Evolutionary conservation across 2,113 vertebrate species (phyloP), one percentile per base, ranked within the genome.

Genomic region (Engraulis encrasicolus): DNA sequence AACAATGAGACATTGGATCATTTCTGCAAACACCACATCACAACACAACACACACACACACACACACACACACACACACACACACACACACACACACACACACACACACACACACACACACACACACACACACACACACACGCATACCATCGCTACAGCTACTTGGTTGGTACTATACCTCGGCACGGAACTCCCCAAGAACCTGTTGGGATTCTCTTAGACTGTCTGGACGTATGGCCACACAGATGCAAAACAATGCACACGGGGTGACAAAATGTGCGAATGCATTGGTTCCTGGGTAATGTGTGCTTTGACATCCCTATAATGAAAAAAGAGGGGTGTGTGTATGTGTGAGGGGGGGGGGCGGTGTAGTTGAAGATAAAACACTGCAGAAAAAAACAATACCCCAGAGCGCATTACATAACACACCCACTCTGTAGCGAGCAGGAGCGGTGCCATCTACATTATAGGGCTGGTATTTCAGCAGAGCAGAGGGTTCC

Each of bases 321-420:
- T 31, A 31, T 74, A 27, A 80, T 50, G 48, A 31, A 27, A 15
- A 23, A 79, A 27, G 58, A 58, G 54, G 52, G 2, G 15, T 17
- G 52, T 7, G 52, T 17, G n/a, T n/a, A n/a, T n/a, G n/a, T n/a
- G n/a, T n/a, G n/a, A n/a, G n/a, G n/a, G 19, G 54, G 58, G 31
- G 27, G 66, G 11, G 6, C 23, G 27, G 61, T n/a, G n/a, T n/a
- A n/a, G n/a, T n/a, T n/a, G 49, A 20, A 61, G 86, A 82, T 78
- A 79, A 86, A 83, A 81, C 34, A 80, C 48, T 34, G 74, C 85
- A 77, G 84, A 84, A 89, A n/a, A n/a, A n/a, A 90, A 86, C 90
- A 86, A 88, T 74, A 87, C 50, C 87, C 84, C 9, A n/a, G 81
- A 87, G 89, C 40, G 34, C 34, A 86, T 92, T 93, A 83, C 86